Evolutionary conservation across 2,113 vertebrate genomes (phyloP), one percentile per base, ranked within the genome.

Genomic region (Nibea coibor): DNA sequence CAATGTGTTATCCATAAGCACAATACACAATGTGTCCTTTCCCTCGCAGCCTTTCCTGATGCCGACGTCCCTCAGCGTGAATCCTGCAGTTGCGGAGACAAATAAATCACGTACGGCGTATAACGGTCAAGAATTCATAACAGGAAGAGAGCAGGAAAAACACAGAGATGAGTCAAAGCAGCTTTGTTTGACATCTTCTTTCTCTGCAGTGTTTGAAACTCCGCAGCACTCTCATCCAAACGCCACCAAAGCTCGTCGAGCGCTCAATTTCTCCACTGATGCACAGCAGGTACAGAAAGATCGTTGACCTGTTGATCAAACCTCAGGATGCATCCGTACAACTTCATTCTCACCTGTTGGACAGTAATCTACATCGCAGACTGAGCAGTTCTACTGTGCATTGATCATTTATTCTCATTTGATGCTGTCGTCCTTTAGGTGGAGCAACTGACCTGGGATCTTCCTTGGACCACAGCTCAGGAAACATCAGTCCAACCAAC

Each of bases 191-290:
- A 78, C 12, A 1, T 56, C 5, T 28, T 56, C 0, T 80, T 75
- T 48, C 43, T 76, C 48, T 35, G 2, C 82, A 91, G 89, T 26
- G 3, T 87, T 84, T 62, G 28, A 63, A 61, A 83, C 82, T 61
- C 87, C 82, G 5, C 58, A 22, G 12, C 48, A 0, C 2, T 9
- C 26, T 31, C 22, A 35, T 31, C 70, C 31, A 57, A 59, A 24
- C 9, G 3, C 16, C 51, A 1, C 2, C 28, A 73, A 16, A 39
- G 35, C 35, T 39, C 35, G 35, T 39, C 35, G 35, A 39, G 35
- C 35, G 35, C 35, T 39, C 8, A 76, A 83, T 67, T 87, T 84
- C 66, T 66, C 42, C 61, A 22, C 51, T 28, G 39, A 11, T 17
- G 12, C 14, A 4, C 15, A 66, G 61, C 63, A 80, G 75, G 84